Conservation (phyloP, 2,113 vertebrate species). For the Circaetus cinerascens region DNA sequence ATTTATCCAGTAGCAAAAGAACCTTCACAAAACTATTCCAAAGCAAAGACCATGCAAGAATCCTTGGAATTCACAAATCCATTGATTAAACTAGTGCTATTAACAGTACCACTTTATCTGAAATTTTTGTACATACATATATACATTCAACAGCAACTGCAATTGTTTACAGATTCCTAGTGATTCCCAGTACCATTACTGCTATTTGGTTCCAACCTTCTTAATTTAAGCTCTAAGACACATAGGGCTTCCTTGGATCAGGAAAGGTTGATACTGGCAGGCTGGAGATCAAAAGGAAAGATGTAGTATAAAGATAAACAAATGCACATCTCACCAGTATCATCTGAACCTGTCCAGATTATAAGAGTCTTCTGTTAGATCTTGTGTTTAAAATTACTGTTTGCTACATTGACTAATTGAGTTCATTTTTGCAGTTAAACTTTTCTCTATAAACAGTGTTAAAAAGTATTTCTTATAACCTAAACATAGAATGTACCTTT, state of each 20-base stretch:
- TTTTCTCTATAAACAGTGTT: neutral
- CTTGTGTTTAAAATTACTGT: neutral
- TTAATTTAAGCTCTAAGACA: neutral
- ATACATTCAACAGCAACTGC: neutral
- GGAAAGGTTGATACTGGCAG: neutral
- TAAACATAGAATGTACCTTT: neutral
- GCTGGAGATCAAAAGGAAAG: neutral
- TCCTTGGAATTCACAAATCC: neutral
- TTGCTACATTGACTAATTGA: neutral
- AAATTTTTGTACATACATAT: neutral
- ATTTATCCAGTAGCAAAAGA: neutral
- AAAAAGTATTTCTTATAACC: neutral
- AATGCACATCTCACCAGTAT: neutral
- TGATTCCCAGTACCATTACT: neutral
- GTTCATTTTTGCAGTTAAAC: neutral
- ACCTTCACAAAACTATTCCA: neutral
- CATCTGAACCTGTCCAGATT: neutral
- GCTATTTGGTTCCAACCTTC: neutral
- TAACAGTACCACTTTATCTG: neutral
- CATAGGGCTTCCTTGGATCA: neutral
- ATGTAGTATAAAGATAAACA: neutral
- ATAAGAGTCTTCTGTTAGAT: neutral
- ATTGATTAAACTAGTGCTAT: neutral
- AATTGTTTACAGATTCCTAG: neutral
- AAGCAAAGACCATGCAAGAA: neutral